A percentile compares a stretch with the other conserved stretches of the same genome.
phyloP scores from a whole-genome alignment of 2,797 vertebrate species.

The Harpagifer antarcticus region DNA sequence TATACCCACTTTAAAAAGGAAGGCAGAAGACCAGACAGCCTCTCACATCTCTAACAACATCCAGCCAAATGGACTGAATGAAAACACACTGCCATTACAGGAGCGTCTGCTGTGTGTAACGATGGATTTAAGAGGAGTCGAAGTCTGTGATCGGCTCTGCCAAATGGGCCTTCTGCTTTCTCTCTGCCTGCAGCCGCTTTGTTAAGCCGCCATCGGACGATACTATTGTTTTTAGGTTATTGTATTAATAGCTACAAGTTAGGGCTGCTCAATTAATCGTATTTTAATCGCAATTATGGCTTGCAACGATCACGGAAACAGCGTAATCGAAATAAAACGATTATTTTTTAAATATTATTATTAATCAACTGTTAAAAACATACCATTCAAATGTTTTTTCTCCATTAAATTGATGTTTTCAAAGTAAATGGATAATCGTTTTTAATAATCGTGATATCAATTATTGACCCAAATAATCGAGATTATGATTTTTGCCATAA shows the following conservation, averaged over 20 bases:
- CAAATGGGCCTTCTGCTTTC: slow-evolving; percentile 32
- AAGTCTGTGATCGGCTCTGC: slow-evolving; percentile 35
- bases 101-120: slow-evolving; percentile 30
- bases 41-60: slow-evolving; percentile 26
- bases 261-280: too few relatives aligned
- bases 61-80: slow-evolving; percentile 32
- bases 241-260: background rate
- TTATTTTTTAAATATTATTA: too few relatives aligned
- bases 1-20: slow-evolving; percentile 50
- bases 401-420: too few relatives aligned
- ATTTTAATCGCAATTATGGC: too few relatives aligned
- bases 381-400: too few relatives aligned
- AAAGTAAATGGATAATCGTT: too few relatives aligned
- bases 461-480: too few relatives aligned
- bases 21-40: slow-evolving; percentile 17
- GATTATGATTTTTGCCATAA: too few relatives aligned
- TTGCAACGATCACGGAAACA: too few relatives aligned
- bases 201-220: background rate
- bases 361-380: too few relatives aligned
- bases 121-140: slow-evolving; percentile 26
- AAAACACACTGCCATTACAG: slow-evolving; percentile 24
- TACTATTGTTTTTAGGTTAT: background rate
- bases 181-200: slow-evolving; percentile 2
- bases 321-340: too few relatives aligned
- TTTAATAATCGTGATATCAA: too few relatives aligned